A percentile compares a stretch with the other conserved stretches of the same genome.
These are phyloP conservation scores for Sternarchorhynchus goeldii DNA, from an alignment of 2,797 vertebrate genomes.

Conservation along the genomic window DNA sequence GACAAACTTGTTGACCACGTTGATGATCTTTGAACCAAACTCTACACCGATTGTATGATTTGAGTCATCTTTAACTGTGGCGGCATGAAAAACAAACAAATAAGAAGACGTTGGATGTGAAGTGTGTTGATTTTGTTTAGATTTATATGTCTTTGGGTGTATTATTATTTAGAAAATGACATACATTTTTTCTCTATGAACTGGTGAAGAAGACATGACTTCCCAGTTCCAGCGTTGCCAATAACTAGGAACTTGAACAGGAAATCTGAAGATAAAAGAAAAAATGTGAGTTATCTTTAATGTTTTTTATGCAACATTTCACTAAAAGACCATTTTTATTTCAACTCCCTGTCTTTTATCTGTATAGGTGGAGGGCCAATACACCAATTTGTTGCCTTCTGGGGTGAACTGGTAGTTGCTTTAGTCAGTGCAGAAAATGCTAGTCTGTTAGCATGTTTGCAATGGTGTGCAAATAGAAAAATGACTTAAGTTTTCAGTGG, in stretches of 20 bases:
- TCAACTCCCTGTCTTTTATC: too few relatives aligned
- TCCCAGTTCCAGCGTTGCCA: slow-evolving; percentile 92
- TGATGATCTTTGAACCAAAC: slow-evolving; percentile 93
- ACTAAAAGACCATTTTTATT: neutral
- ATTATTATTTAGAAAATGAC: slow-evolving; percentile 51
- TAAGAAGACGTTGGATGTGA: neutral
- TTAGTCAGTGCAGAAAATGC: too few relatives aligned
- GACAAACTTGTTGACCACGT: slow-evolving; percentile 89
- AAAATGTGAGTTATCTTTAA: neutral
- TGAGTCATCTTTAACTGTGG: slow-evolving; percentile 91
- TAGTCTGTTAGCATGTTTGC: too few relatives aligned
- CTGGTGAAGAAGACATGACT: slow-evolving; percentile 93
- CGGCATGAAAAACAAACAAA: neutral
- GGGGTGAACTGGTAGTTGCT: too few relatives aligned
- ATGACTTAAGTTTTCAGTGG: too few relatives aligned
- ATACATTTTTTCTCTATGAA: slow-evolving; percentile 95
- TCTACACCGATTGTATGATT: slow-evolving; percentile 95
- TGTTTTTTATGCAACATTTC: neutral
- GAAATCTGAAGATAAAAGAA: slow-evolving; percentile 81
- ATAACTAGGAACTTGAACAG: slow-evolving; percentile 96
- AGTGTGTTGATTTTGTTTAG: neutral
- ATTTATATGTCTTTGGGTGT: neutral
- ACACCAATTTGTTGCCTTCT: too few relatives aligned
- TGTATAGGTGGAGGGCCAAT: too few relatives aligned
- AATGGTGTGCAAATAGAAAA: too few relatives aligned